phyloP scores from a whole-genome alignment of 1,140 invertebrate genomes.

The Oncopeltus fasciatus region DNA sequence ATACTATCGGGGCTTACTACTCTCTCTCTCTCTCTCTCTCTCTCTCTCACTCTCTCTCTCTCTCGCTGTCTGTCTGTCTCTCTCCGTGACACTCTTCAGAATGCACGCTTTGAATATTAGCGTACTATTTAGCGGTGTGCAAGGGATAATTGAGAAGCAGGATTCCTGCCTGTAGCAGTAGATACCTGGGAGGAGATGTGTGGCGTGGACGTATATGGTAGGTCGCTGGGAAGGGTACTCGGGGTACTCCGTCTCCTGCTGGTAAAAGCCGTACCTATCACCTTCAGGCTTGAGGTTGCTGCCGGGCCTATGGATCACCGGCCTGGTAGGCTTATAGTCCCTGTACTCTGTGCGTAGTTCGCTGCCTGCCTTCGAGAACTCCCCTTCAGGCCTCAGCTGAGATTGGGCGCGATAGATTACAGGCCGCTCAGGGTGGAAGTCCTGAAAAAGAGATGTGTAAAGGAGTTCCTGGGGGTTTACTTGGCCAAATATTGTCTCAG shows the following conservation, averaged over 20 bases:
- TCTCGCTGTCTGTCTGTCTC: too few species aligned
- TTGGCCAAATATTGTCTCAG: too few species aligned
- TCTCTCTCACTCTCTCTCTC: too few species aligned
- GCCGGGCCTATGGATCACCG: not conserved
- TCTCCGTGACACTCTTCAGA: too few species aligned
- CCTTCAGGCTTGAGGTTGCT: slow-evolving; percentile 18
- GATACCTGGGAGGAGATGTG: not conserved
- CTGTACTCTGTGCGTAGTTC: slow-evolving; percentile 13
- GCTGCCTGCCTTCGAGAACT: slow-evolving; percentile 17
- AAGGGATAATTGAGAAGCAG: too few species aligned
- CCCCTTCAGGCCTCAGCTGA: slow-evolving; percentile 18
- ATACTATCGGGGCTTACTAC: too few species aligned
- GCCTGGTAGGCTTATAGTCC: slow-evolving; percentile 11
- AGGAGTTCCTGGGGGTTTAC: too few species aligned
- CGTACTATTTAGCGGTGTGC: too few species aligned
- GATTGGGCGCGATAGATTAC: slow-evolving; percentile 9
- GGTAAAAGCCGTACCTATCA: slow-evolving; percentile 13
- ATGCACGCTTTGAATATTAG: too few species aligned
- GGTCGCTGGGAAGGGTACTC: slow-evolving; percentile 17
- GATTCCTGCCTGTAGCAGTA: too few species aligned
- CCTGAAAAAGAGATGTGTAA: too few species aligned
- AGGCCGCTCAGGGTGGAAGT: slow-evolving; percentile 12
- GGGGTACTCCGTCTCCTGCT: slow-evolving; percentile 13
- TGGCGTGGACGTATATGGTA: not conserved
- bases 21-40: too few species aligned